These are phyloP conservation scores for Sebastes baramenuke DNA, from an alignment of 2,797 vertebrate genomes.

Conservation along the genomic window DNA sequence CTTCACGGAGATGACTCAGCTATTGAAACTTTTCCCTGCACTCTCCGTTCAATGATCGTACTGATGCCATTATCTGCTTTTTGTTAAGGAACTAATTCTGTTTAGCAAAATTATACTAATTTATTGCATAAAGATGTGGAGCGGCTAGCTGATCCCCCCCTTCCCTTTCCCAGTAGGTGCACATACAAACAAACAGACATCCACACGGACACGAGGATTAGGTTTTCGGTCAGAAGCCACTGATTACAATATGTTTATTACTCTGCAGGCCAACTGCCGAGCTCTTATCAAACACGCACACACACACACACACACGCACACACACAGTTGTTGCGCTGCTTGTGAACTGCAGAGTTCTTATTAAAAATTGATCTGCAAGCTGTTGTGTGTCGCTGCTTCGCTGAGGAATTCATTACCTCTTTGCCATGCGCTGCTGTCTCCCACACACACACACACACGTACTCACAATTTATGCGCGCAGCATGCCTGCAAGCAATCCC, in stretches of 20 bases:
- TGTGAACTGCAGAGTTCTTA: constrained; percentile 77
- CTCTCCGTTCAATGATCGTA: neutral
- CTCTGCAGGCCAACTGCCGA: constrained; percentile 58
- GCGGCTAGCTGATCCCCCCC: neutral
- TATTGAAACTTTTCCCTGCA: neutral
- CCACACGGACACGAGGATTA: constrained; percentile 56
- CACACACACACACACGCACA: constrained; percentile 34
- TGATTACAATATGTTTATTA: constrained; percentile 80
- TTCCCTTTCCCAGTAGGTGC: constrained; percentile 13
- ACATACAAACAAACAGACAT: constrained; percentile 24
- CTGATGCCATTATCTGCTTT: neutral
- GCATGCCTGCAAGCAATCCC: constrained; percentile 63
- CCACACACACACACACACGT: neutral
- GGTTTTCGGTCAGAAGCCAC: constrained; percentile 64
- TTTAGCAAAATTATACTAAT: constrained; percentile 20
- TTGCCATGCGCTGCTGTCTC: constrained; percentile 64
- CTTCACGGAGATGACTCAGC: neutral
- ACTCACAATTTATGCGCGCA: constrained; percentile 8
- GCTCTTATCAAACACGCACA: constrained; percentile 67
- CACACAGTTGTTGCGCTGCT: constrained; percentile 54
- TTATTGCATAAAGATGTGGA: constrained; percentile 15
- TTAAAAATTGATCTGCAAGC: constrained; percentile 84
- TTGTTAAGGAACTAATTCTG: neutral
- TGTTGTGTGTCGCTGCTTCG: constrained; percentile 76
- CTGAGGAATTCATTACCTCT: constrained; percentile 80